A percentile compares a stretch with the other conserved stretches of the same genome.
These are phyloP conservation scores for Protonibea diacanthus DNA, from an alignment of 2,797 vertebrate species.

Conservation along the genomic window DNA sequence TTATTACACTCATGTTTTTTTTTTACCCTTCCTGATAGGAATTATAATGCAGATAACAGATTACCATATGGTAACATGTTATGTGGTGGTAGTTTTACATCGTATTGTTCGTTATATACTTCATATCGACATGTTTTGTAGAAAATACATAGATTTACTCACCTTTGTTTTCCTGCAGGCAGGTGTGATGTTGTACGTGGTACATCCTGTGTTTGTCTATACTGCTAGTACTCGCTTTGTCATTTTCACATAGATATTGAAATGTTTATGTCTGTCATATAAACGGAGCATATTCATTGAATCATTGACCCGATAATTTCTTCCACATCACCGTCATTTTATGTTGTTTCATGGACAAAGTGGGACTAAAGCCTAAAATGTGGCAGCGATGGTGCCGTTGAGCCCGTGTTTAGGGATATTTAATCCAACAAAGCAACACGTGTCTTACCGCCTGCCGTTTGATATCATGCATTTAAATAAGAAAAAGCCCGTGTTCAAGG, in stretches of 20 bases:
- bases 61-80: neutral
- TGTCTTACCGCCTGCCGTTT: constrained; percentile 6
- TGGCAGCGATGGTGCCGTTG: neutral
- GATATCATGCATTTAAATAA: constrained; percentile 36
- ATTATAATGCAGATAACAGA: constrained; percentile 12
- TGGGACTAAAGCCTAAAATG: constrained; percentile 2
- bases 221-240: neutral
- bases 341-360: neutral
- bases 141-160: neutral
- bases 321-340: neutral
- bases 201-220: neutral
- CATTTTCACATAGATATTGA: neutral
- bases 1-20: neutral
- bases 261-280: neutral
- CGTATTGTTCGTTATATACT: neutral
- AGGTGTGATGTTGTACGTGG: neutral
- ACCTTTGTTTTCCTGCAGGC: too few species aligned
- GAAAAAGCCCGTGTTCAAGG: constrained; percentile 19
- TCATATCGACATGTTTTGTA: too few species aligned
- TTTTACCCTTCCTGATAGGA: constrained; percentile 6
- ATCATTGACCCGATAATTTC: neutral
- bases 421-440: constrained; percentile 3
- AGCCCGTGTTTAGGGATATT: neutral
- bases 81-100: neutral
- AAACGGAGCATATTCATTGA: neutral